These are phyloP conservation scores for Bufo bufo DNA, from an alignment of 2,113 vertebrate genomes.

Conservation along the genomic window DNA sequence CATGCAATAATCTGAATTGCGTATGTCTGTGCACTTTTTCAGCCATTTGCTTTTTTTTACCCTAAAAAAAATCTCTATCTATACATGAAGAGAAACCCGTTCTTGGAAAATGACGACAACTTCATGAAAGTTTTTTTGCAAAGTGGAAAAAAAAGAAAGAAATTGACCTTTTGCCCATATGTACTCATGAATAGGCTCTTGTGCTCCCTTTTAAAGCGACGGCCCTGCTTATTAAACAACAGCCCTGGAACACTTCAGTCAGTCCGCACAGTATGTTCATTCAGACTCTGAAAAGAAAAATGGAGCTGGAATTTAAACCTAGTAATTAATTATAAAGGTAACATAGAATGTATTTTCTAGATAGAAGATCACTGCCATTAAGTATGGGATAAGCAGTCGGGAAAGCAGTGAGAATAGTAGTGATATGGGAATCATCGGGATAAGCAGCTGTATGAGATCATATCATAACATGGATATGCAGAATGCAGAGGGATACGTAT, in stretches of 20 bases:
- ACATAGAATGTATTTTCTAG: not conserved
- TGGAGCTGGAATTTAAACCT: not conserved
- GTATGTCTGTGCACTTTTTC: not conserved
- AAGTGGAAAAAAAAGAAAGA: slow-evolving; percentile 1
- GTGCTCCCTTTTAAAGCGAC: slow-evolving; percentile 44
- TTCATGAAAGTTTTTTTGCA: slow-evolving; percentile 43
- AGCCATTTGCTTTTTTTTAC: not conserved
- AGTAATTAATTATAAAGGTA: slow-evolving; percentile 29
- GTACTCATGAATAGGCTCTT: slow-evolving; percentile 55
- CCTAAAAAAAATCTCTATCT: not conserved
- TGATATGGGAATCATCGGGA: not conserved
- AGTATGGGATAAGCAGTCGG: no score
- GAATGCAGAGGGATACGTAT: not conserved
- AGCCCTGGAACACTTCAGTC: slow-evolving; percentile 22
- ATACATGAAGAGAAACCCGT: slow-evolving; percentile 9
- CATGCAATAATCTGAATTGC: not conserved
- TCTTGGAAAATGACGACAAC: slow-evolving; percentile 45
- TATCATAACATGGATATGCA: not conserved
- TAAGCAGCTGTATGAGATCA: not conserved
- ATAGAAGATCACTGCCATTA: not conserved
- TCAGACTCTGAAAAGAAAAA: slow-evolving; percentile 1
- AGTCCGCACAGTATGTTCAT: slow-evolving; percentile 28
- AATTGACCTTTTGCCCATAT: slow-evolving; percentile 54
- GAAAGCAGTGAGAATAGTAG: not conserved
- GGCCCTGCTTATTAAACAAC: slow-evolving; percentile 46